A percentile compares a stretch with the other conserved stretches of the same genome.
These are phyloP conservation scores for Polymixis lichenea DNA, from an alignment of 2,888 invertebrate genomes.

Conservation along the genomic window DNA sequence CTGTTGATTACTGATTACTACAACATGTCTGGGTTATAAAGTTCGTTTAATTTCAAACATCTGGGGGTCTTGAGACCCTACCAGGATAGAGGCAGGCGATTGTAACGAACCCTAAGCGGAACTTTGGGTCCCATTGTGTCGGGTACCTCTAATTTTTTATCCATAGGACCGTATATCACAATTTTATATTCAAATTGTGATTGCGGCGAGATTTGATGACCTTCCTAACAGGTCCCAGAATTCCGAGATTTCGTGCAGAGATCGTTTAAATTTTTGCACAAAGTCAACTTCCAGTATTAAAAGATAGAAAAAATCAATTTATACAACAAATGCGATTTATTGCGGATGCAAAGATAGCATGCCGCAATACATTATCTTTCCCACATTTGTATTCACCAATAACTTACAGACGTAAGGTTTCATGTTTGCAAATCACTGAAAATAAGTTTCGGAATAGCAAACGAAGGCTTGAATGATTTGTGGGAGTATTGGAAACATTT, in stretches of 20 bases:
- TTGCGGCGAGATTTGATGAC: background rate
- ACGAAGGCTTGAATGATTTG: constrained; percentile 10
- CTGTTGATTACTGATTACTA: constrained; percentile 14
- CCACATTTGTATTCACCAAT: constrained; percentile 45
- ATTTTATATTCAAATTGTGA: background rate
- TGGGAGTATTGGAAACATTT: background rate
- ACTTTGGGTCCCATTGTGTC: no score
- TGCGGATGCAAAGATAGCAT: constrained; percentile 14
- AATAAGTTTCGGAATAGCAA: constrained; percentile 33
- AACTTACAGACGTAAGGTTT: constrained; percentile 32
- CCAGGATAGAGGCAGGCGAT: no score
- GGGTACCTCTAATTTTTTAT: background rate
- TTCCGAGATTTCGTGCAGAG: background rate
- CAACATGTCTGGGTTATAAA: constrained; percentile 20
- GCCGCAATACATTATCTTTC: constrained; percentile 2
- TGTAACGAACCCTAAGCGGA: background rate
- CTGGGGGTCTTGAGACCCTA: background rate
- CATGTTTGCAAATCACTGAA: constrained; percentile 42
- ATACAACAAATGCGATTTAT: background rate
- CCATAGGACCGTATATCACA: background rate
- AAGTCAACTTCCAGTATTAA: background rate
- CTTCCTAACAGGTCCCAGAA: background rate
- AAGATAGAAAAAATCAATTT: background rate
- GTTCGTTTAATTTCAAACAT: background rate
- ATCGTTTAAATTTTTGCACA: background rate